A percentile compares a stretch with the other conserved stretches of the same genome.
Conservation (phyloP, 2,797 vertebrate genomes). For the Lepus oiostolus region DNA sequence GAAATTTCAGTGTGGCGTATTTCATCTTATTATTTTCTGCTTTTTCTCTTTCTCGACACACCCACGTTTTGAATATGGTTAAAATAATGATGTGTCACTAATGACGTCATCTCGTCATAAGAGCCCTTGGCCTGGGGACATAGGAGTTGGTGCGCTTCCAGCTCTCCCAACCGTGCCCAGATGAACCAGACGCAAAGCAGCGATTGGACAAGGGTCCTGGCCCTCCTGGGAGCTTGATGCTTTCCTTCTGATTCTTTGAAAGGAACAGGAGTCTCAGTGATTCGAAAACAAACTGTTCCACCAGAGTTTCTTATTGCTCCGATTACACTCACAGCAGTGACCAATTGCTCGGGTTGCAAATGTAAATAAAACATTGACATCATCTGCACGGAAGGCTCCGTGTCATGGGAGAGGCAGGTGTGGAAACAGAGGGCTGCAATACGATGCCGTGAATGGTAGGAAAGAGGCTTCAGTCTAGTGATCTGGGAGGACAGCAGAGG, state of each 20-base stretch:
- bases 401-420: background rate
- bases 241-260: background rate
- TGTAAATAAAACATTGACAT: background rate
- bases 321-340: background rate
- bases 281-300: background rate
- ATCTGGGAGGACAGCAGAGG: background rate
- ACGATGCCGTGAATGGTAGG: background rate
- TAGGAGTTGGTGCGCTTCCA: background rate
- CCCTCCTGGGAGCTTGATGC: background rate
- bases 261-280: background rate
- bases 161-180: background rate
- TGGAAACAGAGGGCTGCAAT: background rate
- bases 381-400: background rate
- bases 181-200: background rate
- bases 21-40: background rate
- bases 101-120: background rate
- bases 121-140: background rate
- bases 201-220: background rate
- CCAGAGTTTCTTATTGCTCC: background rate
- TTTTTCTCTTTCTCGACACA: background rate
- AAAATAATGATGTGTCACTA: background rate
- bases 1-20: constrained; percentile 76
- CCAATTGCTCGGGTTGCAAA: background rate
- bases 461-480: background rate
- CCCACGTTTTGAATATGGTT: background rate